Base-by-base conservation (phyloP, 2,888 invertebrate genomes). In the Lepidocyrtinus sp. region DNA sequence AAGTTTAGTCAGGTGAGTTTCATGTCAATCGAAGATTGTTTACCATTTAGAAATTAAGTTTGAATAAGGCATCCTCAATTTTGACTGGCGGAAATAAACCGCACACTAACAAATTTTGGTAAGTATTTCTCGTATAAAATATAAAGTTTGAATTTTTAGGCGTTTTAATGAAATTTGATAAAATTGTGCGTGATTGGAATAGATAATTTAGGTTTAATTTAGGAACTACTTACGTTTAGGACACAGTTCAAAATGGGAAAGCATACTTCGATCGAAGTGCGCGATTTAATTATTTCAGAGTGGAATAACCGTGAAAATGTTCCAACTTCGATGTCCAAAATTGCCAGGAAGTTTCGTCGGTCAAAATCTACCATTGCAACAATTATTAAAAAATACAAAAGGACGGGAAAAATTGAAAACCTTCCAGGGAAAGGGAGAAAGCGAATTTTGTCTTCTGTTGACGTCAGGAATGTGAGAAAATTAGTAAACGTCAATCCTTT, bases 401-500 rank as follows among this genome's bases (percentile, higher is more conserved):
- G 2, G 17, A 55, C 55, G 3, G 5, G 55, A n/a, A 3, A 2
- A 12, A 55, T 55, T 17, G 55, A 3, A 9, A n/a, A 55, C n/a
- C 9, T n/a, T 12, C 55, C 55, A 2, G 55, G 55, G 17, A 7
- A 17, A 7, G 55, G 55, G 2, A 2, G 55, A 55, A 55, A 55
- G 17, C 17, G n/a, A 55, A 9, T 3, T 2, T 17, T 70, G 55
- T 61, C 61, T 2, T 15, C 3, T 21, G 61, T 61, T 15, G 71
- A 71, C n/a, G 27, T 36, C 1, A 17, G 62, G 2, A 24, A 36
- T 1, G 2, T 71, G 2, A 62, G 61, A 1, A 17, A 24, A 15
- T 7, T 36, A 7, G 72, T 27, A 2, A 61, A 26, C n/a, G 25
- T 9, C 19, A 15, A 72, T 63, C 63, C 72, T 0, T 72, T 72